These are phyloP conservation scores for Acleris cristana DNA, from an alignment of 2,888 invertebrate species.

Conservation along the genomic window DNA sequence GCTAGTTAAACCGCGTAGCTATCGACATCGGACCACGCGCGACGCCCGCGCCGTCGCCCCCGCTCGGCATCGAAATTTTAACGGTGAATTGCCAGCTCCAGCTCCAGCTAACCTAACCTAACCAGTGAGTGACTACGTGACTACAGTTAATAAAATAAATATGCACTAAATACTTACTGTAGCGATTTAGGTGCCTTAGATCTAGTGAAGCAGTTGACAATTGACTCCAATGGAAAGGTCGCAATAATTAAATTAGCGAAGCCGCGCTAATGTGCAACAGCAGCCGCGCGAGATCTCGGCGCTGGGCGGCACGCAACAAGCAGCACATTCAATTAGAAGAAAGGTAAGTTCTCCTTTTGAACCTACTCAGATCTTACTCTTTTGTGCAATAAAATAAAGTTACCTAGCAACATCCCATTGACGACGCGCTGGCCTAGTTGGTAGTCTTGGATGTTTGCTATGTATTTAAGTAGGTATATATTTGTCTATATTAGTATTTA, in stretches of 20 bases:
- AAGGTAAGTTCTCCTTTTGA: background rate
- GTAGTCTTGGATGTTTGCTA: too few species aligned
- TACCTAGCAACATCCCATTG: too few species aligned
- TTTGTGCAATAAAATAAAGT: too few species aligned
- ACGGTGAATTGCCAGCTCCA: constrained; percentile 39
- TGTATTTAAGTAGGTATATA: too few species aligned
- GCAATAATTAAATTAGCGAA: constrained; percentile 70
- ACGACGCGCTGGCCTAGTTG: too few species aligned
- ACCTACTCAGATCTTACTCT: too few species aligned
- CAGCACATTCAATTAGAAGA: constrained; percentile 6
- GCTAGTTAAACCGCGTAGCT: constrained; percentile 54
- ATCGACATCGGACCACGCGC: constrained; percentile 50
- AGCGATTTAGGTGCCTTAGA: constrained; percentile 5
- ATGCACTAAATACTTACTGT: too few species aligned
- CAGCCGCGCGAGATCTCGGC: constrained; percentile 43
- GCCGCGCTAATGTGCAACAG: constrained; percentile 59
- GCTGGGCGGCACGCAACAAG: constrained; percentile 5
- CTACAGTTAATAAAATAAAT: too few species aligned
- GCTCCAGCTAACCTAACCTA: too few species aligned
- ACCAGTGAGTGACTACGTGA: too few species aligned
- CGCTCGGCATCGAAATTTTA: constrained; percentile 40
- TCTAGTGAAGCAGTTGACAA: constrained; percentile 48
- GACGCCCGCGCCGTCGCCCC: background rate
- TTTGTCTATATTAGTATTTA: too few species aligned
- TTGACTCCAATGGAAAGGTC: constrained; percentile 78